Base-by-base conservation (phyloP, 2,113 vertebrate genomes). In the Calidris pugnax region DNA sequence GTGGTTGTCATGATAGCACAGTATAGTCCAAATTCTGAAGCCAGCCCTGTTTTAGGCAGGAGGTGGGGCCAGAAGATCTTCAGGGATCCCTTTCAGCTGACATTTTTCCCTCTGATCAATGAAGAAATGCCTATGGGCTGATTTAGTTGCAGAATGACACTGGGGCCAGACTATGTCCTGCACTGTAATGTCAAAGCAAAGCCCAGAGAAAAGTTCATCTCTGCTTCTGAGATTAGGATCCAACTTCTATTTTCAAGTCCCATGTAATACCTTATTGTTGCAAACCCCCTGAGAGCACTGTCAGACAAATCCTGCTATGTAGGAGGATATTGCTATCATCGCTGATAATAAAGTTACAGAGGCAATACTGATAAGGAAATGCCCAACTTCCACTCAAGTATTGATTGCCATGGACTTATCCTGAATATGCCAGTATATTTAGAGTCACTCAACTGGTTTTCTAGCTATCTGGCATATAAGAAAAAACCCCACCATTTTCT, bases 401-500 rank as follows among this genome's bases (percentile, higher is more conserved):
- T 11, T 33, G n/a, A 50, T 55, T 79, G 7, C 9, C 22, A 27
- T 43, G 12, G 50, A 33, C 43, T 90, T 86, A 84, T 64, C 82
- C n/a, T 69, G 78, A 11, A 24, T 47, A 33, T 23, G 24, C 6
- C 20, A n/a, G 30, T 67, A n/a, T 35, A 71, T 72, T 64, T 93
- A 43, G 8, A 90, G 78, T 51, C 37, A 71, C 22, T 78, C 19
- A 16, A 0, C 18, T 48, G 8, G 1, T 48, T 82, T 85, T 57
- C 71, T 69, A 47, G 55, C 17, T 92, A n/a, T 20, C 6, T 37
- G 13, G 50, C 17, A 9, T 14, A 41, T 9, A 80, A 50, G 45
- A 47, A 80, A 24, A 77, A 4, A 2, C 0, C 1, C 1, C 11
- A 32, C 2, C 8, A 14, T 28, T 90, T 73, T 30, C 3, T 73